Evolutionary conservation across 2,888 invertebrate genomes (phyloP).

Genomic region (Prostheceraeus crozeri): DNA sequence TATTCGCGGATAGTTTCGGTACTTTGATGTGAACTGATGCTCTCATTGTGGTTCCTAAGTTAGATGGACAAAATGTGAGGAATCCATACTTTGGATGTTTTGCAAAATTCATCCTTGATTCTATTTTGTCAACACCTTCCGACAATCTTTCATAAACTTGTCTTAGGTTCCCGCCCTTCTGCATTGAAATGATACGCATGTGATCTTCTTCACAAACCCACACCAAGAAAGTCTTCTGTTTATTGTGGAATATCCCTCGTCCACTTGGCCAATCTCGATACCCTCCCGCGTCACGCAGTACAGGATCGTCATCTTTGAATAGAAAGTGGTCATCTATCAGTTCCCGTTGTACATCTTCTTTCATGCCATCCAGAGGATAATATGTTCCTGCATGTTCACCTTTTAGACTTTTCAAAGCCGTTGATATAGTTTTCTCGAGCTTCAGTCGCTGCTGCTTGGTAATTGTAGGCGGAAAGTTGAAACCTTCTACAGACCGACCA

Average conservation of each 20-base stretch:
- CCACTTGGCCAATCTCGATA: constrained; percentile 88
- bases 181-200: constrained; percentile 70
- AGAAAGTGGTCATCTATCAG: constrained; percentile 83
- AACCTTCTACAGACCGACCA: constrained; percentile 81
- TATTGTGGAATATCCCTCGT: constrained; percentile 76
- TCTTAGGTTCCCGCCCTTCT: constrained; percentile 58
- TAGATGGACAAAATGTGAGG: constrained; percentile 74
- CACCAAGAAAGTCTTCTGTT: constrained; percentile 70
- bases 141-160: constrained; percentile 49
- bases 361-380: constrained; percentile 88
- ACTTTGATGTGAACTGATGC: constrained; percentile 90
- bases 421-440: constrained; percentile 73
- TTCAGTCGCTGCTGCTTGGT: constrained; percentile 75
- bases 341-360: constrained; percentile 87
- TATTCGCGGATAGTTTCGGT: constrained; percentile 65
- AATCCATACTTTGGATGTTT: constrained; percentile 72
- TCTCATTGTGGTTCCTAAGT: constrained; percentile 79
- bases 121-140: constrained; percentile 41
- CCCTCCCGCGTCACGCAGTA: constrained; percentile 74
- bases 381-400: constrained; percentile 88
- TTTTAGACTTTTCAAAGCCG: constrained; percentile 45
- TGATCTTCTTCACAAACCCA: constrained; percentile 94
- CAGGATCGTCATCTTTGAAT: constrained; percentile 40
- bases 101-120: constrained; percentile 61
- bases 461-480: constrained; percentile 93